phyloP scores from a whole-genome alignment of 2,113 vertebrate genomes.

The Corythoichthys haematopterus region DNA sequence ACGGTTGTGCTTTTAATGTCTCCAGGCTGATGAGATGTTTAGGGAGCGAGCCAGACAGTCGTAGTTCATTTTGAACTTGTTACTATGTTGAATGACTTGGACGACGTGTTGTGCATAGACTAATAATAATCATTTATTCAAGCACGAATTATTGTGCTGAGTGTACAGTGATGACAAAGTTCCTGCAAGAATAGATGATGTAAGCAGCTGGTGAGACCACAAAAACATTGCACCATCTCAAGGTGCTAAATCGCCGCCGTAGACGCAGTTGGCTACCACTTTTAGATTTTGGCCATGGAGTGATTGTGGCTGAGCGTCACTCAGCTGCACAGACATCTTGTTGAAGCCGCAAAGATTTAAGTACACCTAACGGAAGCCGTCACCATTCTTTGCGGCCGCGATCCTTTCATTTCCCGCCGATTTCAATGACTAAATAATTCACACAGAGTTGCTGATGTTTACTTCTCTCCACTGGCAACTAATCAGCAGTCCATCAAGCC shows the following conservation, averaged over 20 bases:
- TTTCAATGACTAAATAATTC: slow-evolving; percentile 42
- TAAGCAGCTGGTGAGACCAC: slow-evolving; percentile 36
- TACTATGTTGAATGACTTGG: too few species aligned
- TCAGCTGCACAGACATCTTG: slow-evolving; percentile 27
- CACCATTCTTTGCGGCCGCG: slow-evolving; percentile 18
- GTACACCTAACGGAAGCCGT: slow-evolving; percentile 20
- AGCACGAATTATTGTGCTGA: slow-evolving; percentile 39
- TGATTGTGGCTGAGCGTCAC: slow-evolving; percentile 27
- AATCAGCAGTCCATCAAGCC: slow-evolving; percentile 32
- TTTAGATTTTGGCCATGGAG: slow-evolving; percentile 19
- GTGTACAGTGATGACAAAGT: slow-evolving; percentile 47
- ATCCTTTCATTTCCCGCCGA: slow-evolving; percentile 20
- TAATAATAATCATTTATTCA: slow-evolving; percentile 42
- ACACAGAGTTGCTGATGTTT: slow-evolving; percentile 26
- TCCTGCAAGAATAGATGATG: slow-evolving; percentile 37
- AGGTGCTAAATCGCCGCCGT: slow-evolving; percentile 49
- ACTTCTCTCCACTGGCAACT: slow-evolving; percentile 41
- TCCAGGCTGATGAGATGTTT: too few species aligned
- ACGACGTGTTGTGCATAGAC: too few species aligned
- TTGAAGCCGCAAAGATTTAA: slow-evolving; percentile 26
- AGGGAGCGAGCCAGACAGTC: too few species aligned
- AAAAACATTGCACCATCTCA: slow-evolving; percentile 37
- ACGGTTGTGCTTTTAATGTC: too few species aligned
- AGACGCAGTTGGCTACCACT: slow-evolving; percentile 24
- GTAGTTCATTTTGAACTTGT: too few species aligned